Percentiles rank a stretch among this genome's conserved stretches.
These are phyloP conservation scores for Cosmia pyralina DNA, from an alignment of 2,888 invertebrate genomes.

Conservation along the genomic window DNA sequence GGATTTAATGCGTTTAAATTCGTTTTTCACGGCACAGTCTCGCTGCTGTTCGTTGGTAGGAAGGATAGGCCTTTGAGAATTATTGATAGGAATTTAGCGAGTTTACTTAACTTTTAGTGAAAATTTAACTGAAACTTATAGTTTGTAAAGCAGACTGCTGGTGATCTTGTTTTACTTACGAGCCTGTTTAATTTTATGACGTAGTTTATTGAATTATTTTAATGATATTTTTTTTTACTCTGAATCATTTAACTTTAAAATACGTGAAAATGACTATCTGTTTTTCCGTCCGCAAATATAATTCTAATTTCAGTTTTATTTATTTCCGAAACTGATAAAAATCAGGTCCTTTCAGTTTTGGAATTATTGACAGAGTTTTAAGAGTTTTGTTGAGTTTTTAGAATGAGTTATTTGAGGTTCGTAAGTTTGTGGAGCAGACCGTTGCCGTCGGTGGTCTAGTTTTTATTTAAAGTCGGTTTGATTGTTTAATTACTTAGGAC, in stretches of 20 bases:
- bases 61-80: not conserved
- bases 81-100: not conserved
- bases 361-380: not conserved
- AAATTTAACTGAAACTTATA: not conserved
- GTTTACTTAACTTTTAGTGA: slow-evolving; percentile 6
- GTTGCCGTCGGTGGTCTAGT: no score
- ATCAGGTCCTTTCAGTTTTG: no score
- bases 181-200: not conserved
- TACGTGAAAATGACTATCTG: not conserved
- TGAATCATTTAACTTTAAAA: not conserved
- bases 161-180: not conserved
- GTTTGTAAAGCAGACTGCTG: not conserved
- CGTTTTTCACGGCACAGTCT: not conserved
- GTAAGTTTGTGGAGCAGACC: no score
- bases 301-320: not conserved
- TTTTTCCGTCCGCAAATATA: not conserved
- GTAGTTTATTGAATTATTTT: not conserved
- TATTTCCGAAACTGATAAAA: not conserved
- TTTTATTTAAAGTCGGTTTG: no score
- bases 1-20: not conserved
- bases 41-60: not conserved
- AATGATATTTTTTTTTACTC: not conserved
- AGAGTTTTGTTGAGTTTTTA: not conserved
- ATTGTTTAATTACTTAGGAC: no score
- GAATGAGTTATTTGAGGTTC: no score